Base-by-base conservation (phyloP, 2,888 invertebrate genomes). In the Stenchaetothrips biformis region DNA sequence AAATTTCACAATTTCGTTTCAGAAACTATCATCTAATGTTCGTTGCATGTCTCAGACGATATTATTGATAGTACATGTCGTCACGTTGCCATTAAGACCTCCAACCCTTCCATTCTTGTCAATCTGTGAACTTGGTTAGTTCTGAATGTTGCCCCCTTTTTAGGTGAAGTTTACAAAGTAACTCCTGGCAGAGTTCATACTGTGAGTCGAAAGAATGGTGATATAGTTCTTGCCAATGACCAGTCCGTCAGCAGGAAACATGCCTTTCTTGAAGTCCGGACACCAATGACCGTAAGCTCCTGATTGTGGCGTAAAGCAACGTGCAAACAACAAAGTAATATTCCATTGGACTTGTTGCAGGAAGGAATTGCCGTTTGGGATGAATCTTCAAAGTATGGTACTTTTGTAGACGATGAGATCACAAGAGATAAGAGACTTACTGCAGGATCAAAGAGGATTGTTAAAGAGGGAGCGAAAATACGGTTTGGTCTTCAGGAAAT, bases 161-260 rank as follows among this genome's bases (percentile, higher is more conserved):
- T 79, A 83, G 85, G 86, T 53, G 85, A 88, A 83, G 85, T 88
- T 27, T 86, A 88, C 62, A 89, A 89, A 83, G 83, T 90, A 21
- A 83, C 87, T 74, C 84, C 87, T 78, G 87, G 87, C 59, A 87
- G 87, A 82, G 87, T 87, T 81, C 86, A 90, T 82, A 85, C 87
- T 67, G 88, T 94, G 81, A 93, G 93, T 11, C 88, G 94, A 83
- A 91, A 90, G 84, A 88, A 88, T 82, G 90, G 91, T 81, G 91
- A 93, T 86, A 90, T 95, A 83, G 86, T 91, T 48, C 89, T 95
- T 53, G 85, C 88, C 59, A 89, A 91, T 84, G 95, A 95, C 86
- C 88, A 90, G 48, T 94, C 95, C 0, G 91, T 95, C 67, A 95
- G 95, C 86, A 90, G 94, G 82, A 90, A 89, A 84, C 95, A 96